Evolutionary conservation across 2,797 vertebrate genomes (phyloP).

Genomic region (Malacoctenus gilli): DNA sequence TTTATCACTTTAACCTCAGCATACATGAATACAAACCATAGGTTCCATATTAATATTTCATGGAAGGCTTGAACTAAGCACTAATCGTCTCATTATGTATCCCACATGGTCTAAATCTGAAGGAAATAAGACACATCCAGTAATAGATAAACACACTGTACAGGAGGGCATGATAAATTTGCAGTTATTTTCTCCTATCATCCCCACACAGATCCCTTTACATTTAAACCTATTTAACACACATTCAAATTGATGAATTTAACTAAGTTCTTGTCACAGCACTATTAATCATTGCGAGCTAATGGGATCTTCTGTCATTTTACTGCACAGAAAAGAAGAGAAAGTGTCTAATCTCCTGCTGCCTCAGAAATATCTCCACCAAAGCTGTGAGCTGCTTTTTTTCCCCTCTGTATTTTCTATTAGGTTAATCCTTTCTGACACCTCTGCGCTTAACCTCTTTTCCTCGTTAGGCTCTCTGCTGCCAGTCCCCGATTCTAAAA

Average conservation of each 20-base stretch:
- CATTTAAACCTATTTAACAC: conserved; percentile 24
- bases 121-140: conserved; percentile 6
- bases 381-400: conserved; percentile 53
- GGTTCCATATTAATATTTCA: neutral
- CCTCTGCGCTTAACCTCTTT: conserved; percentile 67
- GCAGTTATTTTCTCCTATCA: conserved; percentile 30
- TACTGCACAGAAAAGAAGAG: conserved; percentile 62
- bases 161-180: conserved; percentile 7
- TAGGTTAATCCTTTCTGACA: conserved; percentile 70
- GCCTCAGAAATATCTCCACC: conserved; percentile 57
- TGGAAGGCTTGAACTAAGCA: conserved; percentile 3
- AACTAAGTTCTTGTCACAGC: conserved; percentile 61
- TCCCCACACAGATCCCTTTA: conserved; percentile 49
- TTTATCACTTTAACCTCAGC: no score
- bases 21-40: no score
- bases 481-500: conserved; percentile 53
- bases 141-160: neutral
- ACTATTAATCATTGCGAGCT: conserved; percentile 59
- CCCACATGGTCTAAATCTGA: conserved; percentile 2
- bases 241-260: conserved; percentile 42
- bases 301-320: conserved; percentile 72
- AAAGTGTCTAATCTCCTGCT: conserved; percentile 64
- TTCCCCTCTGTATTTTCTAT: conserved; percentile 57
- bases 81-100: conserved; percentile 1
- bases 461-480: conserved; percentile 59